These are phyloP conservation scores for Pterocles burchelli DNA, from an alignment of 2,113 vertebrate species.

Conservation along the genomic window DNA sequence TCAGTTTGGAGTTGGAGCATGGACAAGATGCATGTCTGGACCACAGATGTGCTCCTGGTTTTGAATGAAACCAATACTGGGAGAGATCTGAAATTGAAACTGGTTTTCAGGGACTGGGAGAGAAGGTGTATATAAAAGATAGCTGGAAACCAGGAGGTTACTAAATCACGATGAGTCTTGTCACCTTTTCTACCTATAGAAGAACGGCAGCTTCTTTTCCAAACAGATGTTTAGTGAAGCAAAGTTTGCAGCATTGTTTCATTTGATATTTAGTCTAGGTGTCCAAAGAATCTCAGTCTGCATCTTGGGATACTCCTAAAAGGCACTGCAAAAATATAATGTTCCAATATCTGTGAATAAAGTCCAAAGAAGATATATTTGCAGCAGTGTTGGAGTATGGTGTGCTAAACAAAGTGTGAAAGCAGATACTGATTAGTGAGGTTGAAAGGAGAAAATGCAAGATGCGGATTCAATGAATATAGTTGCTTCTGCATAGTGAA, in stretches of 20 bases:
- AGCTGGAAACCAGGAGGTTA: not conserved
- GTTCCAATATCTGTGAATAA: not conserved
- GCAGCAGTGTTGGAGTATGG: not conserved
- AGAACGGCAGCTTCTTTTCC: not conserved
- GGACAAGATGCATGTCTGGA: not conserved
- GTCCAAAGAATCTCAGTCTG: not conserved
- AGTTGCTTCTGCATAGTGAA: not conserved
- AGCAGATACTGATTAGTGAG: not conserved
- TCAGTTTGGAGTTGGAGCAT: not conserved
- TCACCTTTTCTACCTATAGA: not conserved
- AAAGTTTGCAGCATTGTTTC: not conserved
- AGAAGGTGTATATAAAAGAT: not conserved
- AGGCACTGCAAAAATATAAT: not conserved
- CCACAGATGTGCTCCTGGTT: not conserved
- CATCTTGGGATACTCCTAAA: not conserved
- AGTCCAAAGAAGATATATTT: not conserved
- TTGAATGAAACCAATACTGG: not conserved
- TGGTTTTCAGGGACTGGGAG: not conserved
- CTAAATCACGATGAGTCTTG: not conserved
- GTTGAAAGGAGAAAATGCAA: not conserved
- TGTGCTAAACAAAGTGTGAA: not conserved
- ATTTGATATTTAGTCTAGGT: not conserved
- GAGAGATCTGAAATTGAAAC: not conserved
- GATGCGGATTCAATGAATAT: not conserved
- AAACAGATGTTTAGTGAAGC: not conserved